Evolutionary conservation across 1,140 invertebrate genomes (phyloP), one percentile per base, ranked within the genome.

Genomic region (Branchinecta lindahli): DNA sequence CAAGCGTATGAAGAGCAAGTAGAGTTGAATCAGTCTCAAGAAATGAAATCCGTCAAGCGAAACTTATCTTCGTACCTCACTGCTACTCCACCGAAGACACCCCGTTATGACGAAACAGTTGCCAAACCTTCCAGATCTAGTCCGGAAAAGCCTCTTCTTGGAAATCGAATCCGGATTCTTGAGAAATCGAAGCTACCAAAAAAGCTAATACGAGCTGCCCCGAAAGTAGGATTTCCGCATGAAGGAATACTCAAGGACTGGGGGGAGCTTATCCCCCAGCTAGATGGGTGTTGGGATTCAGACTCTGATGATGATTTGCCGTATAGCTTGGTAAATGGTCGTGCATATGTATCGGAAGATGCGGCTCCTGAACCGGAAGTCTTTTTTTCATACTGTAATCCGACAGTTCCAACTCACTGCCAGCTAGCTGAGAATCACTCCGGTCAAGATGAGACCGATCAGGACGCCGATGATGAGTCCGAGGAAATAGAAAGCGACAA

Each of bases 211-310:
- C 33, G 33, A 33, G 33, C 33, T 5, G 33, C 33, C 33, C 33
- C 33, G 33, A 33, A 33, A 33, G 33, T 33, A 33, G 33, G 33
- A 33, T 33, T 33, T 33, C 52, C 52, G 12, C 12, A 15, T 61
- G 18, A 20, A 15, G 12, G 18, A 15, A 15, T 61, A 15, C 18
- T 20, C 52, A 61, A 20, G 18, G 18, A 20, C 18, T 61, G 52
- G 52, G 47, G 70, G n/a, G 76, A 78, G 3, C 76, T 79, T 67
- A 81, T 83, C 66, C 73, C 83, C 0, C 85, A 86, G 75, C 79
- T 86, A 45, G 84, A 86, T 74, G 86, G 86, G 1, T 80, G 85
- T n/a, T 82, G 82, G 9, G 83, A 86, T 78, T 80, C 80, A 70
- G 82, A 81, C 18, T 74, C 73, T 7, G 71, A 72, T 44, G 70